Conservation (phyloP, 2,797 vertebrate genomes). For the Harpagifer antarcticus region DNA sequence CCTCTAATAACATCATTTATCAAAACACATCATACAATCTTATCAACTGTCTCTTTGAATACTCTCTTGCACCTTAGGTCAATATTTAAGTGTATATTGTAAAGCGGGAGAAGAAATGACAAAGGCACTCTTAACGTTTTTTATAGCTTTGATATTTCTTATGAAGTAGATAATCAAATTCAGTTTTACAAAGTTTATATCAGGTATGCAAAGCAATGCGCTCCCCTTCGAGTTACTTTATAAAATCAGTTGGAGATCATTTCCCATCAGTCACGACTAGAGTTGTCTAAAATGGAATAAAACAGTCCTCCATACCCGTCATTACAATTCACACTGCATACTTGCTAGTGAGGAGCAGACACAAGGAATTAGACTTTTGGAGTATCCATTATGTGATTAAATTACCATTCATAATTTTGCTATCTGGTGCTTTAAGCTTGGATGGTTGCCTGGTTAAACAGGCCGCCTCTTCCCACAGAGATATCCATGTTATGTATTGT, state of each 20-base stretch:
- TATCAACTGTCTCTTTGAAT: slow-evolving; percentile 21
- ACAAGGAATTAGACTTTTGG: slow-evolving; percentile 91
- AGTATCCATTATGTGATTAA: slow-evolving; percentile 94
- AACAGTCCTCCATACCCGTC: slow-evolving; percentile 66
- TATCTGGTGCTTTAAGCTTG: slow-evolving; percentile 82
- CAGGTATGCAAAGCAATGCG: slow-evolving; percentile 31
- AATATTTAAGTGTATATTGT: slow-evolving; percentile 11
- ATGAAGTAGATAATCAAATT: slow-evolving; percentile 55
- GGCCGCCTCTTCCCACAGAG: slow-evolving; percentile 38
- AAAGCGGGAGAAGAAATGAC: slow-evolving; percentile 22
- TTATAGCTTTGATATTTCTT: slow-evolving; percentile 33
- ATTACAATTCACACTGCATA: slow-evolving; percentile 90
- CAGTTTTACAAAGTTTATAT: slow-evolving; percentile 42
- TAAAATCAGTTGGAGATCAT: slow-evolving; percentile 52
- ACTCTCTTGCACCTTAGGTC: slow-evolving; percentile 3
- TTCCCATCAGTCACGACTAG: slow-evolving; percentile 48
- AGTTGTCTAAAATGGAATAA: slow-evolving; percentile 61
- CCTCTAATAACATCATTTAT: slow-evolving; percentile 18
- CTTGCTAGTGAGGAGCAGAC: slow-evolving; percentile 89
- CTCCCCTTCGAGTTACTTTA: slow-evolving; percentile 51
- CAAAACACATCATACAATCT: slow-evolving; percentile 14
- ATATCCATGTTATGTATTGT: slow-evolving; percentile 46
- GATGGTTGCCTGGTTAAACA: slow-evolving; percentile 65
- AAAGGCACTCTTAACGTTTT: slow-evolving; percentile 24
- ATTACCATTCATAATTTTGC: slow-evolving; percentile 92